Evolutionary conservation across 2,113 vertebrate species (phyloP).

Genomic region (Baryphthengus martii): DNA sequence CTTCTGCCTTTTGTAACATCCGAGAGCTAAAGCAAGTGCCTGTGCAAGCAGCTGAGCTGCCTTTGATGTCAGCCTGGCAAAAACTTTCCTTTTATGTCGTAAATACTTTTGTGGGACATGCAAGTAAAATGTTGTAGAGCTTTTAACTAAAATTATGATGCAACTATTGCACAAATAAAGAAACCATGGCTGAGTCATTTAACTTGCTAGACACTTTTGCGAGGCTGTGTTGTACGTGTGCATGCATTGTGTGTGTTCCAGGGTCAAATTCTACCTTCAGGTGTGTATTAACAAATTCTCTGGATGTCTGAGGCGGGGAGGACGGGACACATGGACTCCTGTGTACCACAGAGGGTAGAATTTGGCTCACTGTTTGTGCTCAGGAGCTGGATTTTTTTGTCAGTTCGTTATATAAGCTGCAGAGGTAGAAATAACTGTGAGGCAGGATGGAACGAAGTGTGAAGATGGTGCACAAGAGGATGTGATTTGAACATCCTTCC

Average conservation of each 20-base stretch:
- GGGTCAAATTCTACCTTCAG: conserved; percentile 13
- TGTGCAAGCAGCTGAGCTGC: not conserved
- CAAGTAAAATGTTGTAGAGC: rapidly evolving
- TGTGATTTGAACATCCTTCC: not conserved
- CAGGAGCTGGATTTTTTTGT: not conserved
- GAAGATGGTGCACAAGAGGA: not conserved
- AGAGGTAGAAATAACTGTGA: conserved; percentile 34
- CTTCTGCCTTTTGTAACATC: not conserved
- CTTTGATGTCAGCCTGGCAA: not conserved
- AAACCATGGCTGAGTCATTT: not conserved
- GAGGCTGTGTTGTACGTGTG: not conserved
- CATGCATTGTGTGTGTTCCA: not conserved
- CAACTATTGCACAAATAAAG: not conserved
- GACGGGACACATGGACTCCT: not conserved
- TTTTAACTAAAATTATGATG: not conserved
- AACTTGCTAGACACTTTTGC: not conserved
- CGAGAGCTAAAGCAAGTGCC: not conserved
- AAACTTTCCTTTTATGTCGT: not conserved
- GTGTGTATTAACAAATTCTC: not conserved
- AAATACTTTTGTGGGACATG: not conserved
- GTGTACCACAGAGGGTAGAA: not conserved
- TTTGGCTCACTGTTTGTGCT: not conserved
- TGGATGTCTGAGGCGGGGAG: too few species aligned
- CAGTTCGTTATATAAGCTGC: conserved; percentile 51
- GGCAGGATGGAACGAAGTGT: not conserved